Evolutionary conservation across 2,888 invertebrate genomes (phyloP), one percentile per base, ranked within the genome.

Genomic region (Cantharis lateralis): DNA sequence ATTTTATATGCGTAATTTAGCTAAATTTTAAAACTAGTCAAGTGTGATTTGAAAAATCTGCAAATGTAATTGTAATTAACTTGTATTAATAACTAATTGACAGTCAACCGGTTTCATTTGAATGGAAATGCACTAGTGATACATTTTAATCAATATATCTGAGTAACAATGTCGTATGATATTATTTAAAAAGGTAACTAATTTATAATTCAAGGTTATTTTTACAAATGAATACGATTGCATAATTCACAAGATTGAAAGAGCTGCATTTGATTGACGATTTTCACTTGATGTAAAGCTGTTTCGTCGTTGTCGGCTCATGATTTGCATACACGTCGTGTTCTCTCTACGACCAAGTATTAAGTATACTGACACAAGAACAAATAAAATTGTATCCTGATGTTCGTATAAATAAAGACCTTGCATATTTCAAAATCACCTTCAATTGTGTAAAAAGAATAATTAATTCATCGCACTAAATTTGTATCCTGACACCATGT

Each of bases 261-360:
- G 82, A 82, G 81, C 80, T 82, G 79, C 81, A 80, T 80, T 79
- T 82, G 82, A 82, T 82, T 80, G 79, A 82, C 75, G 78, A 78
- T 78, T 78, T 78, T 75, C 64, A 72, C 62, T 28, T 70, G 61
- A 75, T 75, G 70, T 68, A 61, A 75, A 62, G 70, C 70, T 28
- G 74, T 75, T 32, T 70, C 70, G 62, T 64, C 32, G 70, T 73
- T 73, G 70, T 77, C 32, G 61, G 69, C 66, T 73, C 11, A 16
- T 15, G 20, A 77, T 77, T 77, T 73, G 76, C 76, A 77, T 77
- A 77, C 28, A 74, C 18, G 66, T 73, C 70, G 76, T 66, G 62
- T 76, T 70, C 68, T 77, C 73, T 77, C 73, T 77, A 77, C 68
- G 76, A 77, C 62, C 62, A 26, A 24, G 18, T 18, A 68, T 77